Percentiles rank a stretch among this genome's conserved stretches.
Conservation (phyloP, 2,113 vertebrate genomes). For the Hiodon alosoides region DNA sequence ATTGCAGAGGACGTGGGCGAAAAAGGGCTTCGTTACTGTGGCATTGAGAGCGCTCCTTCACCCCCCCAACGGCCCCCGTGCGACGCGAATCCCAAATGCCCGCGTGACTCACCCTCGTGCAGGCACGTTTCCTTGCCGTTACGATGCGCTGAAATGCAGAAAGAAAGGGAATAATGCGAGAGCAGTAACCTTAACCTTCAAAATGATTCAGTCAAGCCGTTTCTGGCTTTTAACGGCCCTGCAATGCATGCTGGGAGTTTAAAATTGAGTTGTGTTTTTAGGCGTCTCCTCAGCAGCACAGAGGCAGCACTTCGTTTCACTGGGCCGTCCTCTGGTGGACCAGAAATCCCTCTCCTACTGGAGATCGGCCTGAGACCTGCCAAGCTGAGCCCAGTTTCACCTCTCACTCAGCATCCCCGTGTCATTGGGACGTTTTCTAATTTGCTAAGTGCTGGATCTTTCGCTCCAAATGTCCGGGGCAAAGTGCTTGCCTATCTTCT, state of each 20-base stretch:
- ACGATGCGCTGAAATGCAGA: neutral
- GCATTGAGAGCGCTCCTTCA: slow-evolving; percentile 6
- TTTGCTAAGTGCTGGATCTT: slow-evolving; percentile 15
- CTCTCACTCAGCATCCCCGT: neutral
- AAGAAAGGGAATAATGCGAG: neutral
- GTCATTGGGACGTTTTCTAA: slow-evolving; percentile 9
- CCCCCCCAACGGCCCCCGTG: too few relatives aligned
- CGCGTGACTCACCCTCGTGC: too few relatives aligned
- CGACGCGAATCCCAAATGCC: neutral
- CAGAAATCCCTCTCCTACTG: too few relatives aligned
- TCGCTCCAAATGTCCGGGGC: neutral
- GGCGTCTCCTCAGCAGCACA: too few relatives aligned
- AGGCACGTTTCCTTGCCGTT: neutral
- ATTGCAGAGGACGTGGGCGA: neutral
- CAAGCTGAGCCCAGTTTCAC: neutral
- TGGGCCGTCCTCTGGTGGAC: too few relatives aligned
- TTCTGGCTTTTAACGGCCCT: neutral
- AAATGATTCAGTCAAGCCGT: neutral
- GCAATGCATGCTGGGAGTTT: neutral
- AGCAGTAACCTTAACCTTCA: neutral
- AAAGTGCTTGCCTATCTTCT: neutral
- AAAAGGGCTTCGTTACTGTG: neutral
- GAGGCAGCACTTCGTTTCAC: too few relatives aligned
- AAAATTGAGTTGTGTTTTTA: neutral
- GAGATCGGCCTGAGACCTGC: neutral